Base-by-base conservation (phyloP, 2,797 vertebrate species). In the Carduelis carduelis region DNA sequence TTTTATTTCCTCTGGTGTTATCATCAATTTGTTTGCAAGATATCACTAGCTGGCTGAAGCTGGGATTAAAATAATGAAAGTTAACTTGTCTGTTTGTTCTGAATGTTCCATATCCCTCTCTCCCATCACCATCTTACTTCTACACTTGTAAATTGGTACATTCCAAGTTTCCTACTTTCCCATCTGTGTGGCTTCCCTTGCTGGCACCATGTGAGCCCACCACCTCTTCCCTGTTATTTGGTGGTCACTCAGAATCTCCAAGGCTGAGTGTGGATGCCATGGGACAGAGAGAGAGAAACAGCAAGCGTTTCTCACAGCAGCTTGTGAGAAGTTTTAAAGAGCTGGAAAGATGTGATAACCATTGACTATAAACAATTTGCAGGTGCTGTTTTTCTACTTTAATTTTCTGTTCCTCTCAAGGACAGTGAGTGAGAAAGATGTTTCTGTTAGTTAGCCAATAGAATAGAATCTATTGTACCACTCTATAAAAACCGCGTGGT, bases 81-180 rank as follows among this genome's bases (percentile, higher is more conserved):
- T 37, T 46, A 66, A 41, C 70, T 72, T 7, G 4, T 23, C 74
- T 52, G 32, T 41, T 69, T 37, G 17, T 79, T 90, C 23, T 61
- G 22, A 55, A 64, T 6, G 23, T 34, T 66, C 14, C 34, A 1
- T 28, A 9, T 57, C 46, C 30, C 24, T 61, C 23, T 56, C 37
- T 90, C 30, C 27, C 19, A 12, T 69, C 30, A 32, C 32, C 28
- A 41, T 71, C 46, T 61, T 44, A 24, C 3, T 74, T 63, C 61
- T 81, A 0, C 20, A 5, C 0, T 1, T 83, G 64, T 55, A 69
- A 84, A 44, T 37, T 39, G 49, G 30, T 71, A 1, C 3, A 27
- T 41, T 77, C 59, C 64, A 74, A 71, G 28, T 52, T 80, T 84
- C 14, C 50, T n/a, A 0, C 11, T 0, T 71, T 76, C 10, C 20